Base-by-base conservation (phyloP, 2,888 invertebrate genomes). In the Amphipyra berbera region DNA sequence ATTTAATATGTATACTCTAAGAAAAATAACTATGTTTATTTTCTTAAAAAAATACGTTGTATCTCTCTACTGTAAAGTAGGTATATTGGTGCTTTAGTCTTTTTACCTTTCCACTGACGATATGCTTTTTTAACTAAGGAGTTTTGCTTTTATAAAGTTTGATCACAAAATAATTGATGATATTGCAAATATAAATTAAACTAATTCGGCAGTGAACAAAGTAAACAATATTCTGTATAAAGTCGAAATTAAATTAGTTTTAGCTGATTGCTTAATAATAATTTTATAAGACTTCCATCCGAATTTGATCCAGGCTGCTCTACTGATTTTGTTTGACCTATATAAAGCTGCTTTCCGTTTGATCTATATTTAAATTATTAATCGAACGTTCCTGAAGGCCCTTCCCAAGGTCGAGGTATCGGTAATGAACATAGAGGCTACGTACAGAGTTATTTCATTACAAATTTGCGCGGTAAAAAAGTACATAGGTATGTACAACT, bases 401-500 rank as follows among this genome's bases (percentile, higher is more conserved):
- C 21, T 21, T 21, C 21, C 14, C 0, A 59, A 59, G 12, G 40
- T 45, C 13, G 13, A 38, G 27, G 27, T 14, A 40, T 30, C 14
- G 37, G n/a, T 14, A n/a, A 13, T 12, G 0, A 14, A 30, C 6
- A 7, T 30, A 30, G 30, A 30, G 30, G 30, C 30, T 42, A 33
- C 7, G 4, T 21, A 47, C 21, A 12, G 6, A 21, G 49, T 1
- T n/a, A 38, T 42, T 6, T 10, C 15, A 12, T 35, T 15, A 6
- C 10, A 12, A n/a, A 21, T 8, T 3, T 37, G 12, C 37, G 8
- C 37, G 12, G 37, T 37, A 27, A 55, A 15, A 21, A 40, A 13
- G 6, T 64, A 14, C 6, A 33, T 33, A 33, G 9, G 6, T 8
- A 52, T 27, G 57, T 27, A 46, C 35, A 56, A 52, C 72, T 73